Evolutionary conservation across 2,113 vertebrate species (phyloP), one percentile per base, ranked within the genome.

Genomic region (Corvus cornix): DNA sequence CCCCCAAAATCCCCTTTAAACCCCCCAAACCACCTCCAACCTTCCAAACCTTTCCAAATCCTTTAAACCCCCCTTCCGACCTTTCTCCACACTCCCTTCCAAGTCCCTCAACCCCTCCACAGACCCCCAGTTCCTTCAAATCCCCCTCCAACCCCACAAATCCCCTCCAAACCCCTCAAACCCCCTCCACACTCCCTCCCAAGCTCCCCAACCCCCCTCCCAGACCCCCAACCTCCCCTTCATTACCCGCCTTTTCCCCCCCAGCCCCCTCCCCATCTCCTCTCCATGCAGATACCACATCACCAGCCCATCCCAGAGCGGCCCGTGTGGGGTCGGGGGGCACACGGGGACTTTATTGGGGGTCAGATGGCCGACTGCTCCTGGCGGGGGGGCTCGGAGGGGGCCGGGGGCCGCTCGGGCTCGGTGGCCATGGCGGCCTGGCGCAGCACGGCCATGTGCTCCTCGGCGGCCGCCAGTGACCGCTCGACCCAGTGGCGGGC

Each of bases 401-500:
- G 60, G 56, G 94, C 48, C 4, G 94, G 97, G 4, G 98, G 88
- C 39, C 98, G 97, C 12, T 99, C 98, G 0, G 98, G 97, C 95
- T 99, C 99, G 3, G 98, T 98, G 31, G 99, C 99, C 94, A 99
- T 72, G 2, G 99, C 99, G 2, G 99, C 99, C 94, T 99, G 99
- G 4, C 99, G 98, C 89, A 99, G 96, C 55, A 98, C 99, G 23
- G 98, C 98, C 98, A 99, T 98, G 98, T 99, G 99, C 96, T 99
- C 99, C 87, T 99, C 99, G 0, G 99, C 99, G 0, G 98, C 98
- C 2, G 99, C 98, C 72, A 99, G 98, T 0, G 99, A 99, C 84
- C 99, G 98, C 95, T 99, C 99, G 4, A 99, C 98, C 99, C 99
- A 99, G 96, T 99, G 99, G 94, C 99, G 96, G 55, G 98, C 98